phyloP scores from a whole-genome alignment of 2,888 invertebrate genomes.

The Hyles lineata region DNA sequence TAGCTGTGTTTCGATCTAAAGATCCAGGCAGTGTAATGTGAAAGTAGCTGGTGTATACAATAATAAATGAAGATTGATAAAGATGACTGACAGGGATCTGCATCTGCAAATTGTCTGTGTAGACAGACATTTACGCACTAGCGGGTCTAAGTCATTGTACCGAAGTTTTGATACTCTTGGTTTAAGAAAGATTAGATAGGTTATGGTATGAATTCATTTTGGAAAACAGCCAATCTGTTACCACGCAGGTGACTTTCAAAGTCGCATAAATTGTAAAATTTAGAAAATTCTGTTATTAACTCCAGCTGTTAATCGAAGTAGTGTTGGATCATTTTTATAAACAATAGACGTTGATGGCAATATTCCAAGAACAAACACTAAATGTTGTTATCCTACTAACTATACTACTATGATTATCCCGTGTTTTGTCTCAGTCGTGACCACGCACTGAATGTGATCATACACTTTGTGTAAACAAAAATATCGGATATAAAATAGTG shows the following conservation, averaged over 20 bases:
- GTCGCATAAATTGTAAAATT: neutral
- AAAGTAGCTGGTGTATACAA: no score
- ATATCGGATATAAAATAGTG: neutral
- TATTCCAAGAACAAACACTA: neutral
- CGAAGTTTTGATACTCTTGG: neutral
- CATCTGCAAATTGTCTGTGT: neutral
- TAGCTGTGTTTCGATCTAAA: no score
- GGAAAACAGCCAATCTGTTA: neutral
- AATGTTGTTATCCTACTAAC: neutral
- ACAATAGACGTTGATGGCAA: neutral
- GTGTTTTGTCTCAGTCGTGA: neutral
- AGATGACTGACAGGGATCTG: neutral
- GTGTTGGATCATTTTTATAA: constrained; percentile 10
- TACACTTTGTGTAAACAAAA: neutral
- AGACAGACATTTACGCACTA: neutral
- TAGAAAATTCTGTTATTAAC: neutral
- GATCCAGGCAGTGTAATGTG: no score
- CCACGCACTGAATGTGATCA: no score
- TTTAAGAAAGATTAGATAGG: neutral
- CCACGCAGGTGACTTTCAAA: constrained; percentile 16
- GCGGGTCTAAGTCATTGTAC: neutral
- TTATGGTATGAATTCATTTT: neutral
- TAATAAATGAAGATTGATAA: neutral
- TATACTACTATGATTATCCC: neutral
- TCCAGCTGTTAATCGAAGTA: neutral